A percentile compares a stretch with the other conserved stretches of the same genome.
phyloP scores from a whole-genome alignment of 2,113 vertebrate genomes.

The Lathamus discolor region DNA sequence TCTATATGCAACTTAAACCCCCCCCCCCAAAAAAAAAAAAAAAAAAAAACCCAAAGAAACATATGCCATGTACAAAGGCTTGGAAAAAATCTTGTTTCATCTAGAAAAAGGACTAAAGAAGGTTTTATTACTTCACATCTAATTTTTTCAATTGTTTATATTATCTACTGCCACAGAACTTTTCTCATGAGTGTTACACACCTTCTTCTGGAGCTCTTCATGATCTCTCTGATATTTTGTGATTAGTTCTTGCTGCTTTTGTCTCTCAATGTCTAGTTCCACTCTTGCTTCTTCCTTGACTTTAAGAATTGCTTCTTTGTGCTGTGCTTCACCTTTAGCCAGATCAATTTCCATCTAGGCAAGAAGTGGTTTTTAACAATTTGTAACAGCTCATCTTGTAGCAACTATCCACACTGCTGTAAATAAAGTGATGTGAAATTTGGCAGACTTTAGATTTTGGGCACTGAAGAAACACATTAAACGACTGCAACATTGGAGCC shows the following conservation, averaged over 20 bases:
- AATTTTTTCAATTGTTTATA: background rate
- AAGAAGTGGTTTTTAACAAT: background rate
- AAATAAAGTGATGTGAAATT: background rate
- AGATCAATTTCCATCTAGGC: conserved; percentile 76
- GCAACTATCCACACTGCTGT: background rate
- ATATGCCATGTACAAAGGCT: background rate
- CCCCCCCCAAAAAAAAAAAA: background rate
- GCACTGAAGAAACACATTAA: background rate
- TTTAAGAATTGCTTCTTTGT: conserved; percentile 74
- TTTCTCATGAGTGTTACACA: background rate
- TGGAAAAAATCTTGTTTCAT: background rate
- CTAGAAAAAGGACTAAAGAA: background rate
- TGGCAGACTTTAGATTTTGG: background rate
- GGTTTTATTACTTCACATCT: background rate
- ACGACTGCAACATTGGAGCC: background rate
- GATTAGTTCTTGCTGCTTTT: conserved; percentile 81
- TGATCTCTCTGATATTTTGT: conserved; percentile 74
- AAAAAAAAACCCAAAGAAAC: background rate
- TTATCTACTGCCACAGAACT: background rate
- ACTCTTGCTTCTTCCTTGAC: conserved; percentile 75
- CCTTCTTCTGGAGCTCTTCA: conserved; percentile 80
- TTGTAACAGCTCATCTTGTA: background rate
- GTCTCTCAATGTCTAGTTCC: conserved; percentile 79
- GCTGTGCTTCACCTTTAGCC: conserved; percentile 70
- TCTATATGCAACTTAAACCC: accelerated